A percentile compares a stretch with the other conserved stretches of the same genome.
Conservation (phyloP, 2,797 vertebrate species). For the Danio jaintianensis region DNA sequence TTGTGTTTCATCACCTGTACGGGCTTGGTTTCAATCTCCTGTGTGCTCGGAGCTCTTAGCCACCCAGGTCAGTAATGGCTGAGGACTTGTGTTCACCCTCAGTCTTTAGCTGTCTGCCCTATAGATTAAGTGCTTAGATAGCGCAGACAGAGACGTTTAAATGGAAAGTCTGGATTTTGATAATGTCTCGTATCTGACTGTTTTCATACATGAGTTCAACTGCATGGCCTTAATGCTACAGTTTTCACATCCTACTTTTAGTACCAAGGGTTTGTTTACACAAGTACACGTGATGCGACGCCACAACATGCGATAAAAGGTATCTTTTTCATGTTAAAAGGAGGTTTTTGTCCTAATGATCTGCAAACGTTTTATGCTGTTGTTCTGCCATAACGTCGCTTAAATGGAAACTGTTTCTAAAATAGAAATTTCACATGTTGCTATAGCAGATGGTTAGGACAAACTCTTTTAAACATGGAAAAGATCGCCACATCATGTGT, state of each 20-base stretch:
- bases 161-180: slow-evolving; percentile 14
- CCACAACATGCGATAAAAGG: no score
- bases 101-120: slow-evolving; percentile 51
- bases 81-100: slow-evolving; percentile 36
- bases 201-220: not conserved
- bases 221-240: not conserved
- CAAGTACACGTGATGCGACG: no score
- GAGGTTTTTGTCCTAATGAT: no score
- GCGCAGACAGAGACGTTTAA: slow-evolving; percentile 8
- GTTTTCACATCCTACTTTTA: not conserved
- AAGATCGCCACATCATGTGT: no score
- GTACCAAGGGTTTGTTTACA: no score
- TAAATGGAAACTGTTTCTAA: no score
- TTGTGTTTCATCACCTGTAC: slow-evolving; percentile 65
- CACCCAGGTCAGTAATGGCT: slow-evolving; percentile 28
- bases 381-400: no score
- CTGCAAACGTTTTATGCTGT: no score
- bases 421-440: no score
- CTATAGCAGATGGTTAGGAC: no score
- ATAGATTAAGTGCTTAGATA: slow-evolving; percentile 17
- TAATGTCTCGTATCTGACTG: slow-evolving; percentile 5
- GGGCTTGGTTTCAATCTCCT: slow-evolving; percentile 49
- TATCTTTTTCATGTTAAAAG: no score
- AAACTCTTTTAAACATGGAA: no score
- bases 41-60: slow-evolving; percentile 41